Percentiles rank a stretch among this genome's conserved stretches.
These are phyloP conservation scores for Syrista parreyssii DNA, from an alignment of 2,888 invertebrate species.

Conservation along the genomic window DNA sequence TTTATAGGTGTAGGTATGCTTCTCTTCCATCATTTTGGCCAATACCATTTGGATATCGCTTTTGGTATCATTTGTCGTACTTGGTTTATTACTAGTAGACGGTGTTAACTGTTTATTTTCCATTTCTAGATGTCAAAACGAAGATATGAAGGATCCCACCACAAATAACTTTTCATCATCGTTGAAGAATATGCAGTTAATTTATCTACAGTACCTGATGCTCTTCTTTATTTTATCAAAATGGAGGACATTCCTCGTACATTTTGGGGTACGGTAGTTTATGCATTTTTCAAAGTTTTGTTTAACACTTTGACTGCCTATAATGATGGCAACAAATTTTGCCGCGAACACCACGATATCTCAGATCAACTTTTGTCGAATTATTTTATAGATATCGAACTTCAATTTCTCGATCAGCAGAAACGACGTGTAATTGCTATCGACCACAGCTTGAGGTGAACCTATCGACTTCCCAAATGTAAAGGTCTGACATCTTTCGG, in stretches of 20 bases:
- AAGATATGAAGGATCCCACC: neutral
- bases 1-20: conserved; percentile 64
- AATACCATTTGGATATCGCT: conserved; percentile 42
- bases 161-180: conserved; percentile 1
- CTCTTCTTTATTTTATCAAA: conserved; percentile 37
- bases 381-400: conserved; percentile 61
- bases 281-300: neutral
- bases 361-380: conserved; percentile 47
- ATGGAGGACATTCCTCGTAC: conserved; percentile 39
- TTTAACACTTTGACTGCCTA: conserved; percentile 9
- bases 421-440: conserved; percentile 51
- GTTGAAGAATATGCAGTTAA: conserved; percentile 6
- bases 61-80: conserved; percentile 11
- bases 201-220: conserved; percentile 23
- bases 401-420: conserved; percentile 60
- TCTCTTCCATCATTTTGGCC: conserved; percentile 62
- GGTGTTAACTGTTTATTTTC: conserved; percentile 27
- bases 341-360: conserved; percentile 53
- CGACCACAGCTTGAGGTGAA: conserved; percentile 50
- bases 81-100: conserved; percentile 18
- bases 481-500: neutral
- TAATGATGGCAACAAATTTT: conserved; percentile 41
- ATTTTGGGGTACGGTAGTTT: conserved; percentile 23
- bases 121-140: conserved; percentile 18
- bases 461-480: conserved; percentile 44